Percentiles rank a stretch among this genome's conserved stretches.
These are phyloP conservation scores for Neocrepidodera transversa DNA, from an alignment of 2,888 invertebrate species.

Conservation along the genomic window DNA sequence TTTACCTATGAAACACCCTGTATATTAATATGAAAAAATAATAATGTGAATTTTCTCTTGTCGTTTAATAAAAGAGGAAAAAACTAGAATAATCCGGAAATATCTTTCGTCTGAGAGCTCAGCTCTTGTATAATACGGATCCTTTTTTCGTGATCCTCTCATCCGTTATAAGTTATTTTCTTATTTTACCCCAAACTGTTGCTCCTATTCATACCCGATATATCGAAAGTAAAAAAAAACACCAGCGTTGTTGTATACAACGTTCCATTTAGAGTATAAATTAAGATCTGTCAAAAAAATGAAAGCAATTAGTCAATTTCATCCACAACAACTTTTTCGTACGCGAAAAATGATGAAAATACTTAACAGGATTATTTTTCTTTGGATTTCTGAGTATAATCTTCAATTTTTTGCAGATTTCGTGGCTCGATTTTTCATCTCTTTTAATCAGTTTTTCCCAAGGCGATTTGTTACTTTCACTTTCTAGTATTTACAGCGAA, in stretches of 20 bases:
- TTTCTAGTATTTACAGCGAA: neutral
- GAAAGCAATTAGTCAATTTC: constrained; percentile 31
- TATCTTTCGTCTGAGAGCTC: neutral
- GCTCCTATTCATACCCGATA: constrained; percentile 11
- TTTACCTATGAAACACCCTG: no score
- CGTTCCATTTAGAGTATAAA: constrained; percentile 22
- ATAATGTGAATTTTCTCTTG: neutral
- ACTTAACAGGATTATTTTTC: constrained; percentile 22
- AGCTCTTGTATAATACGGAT: neutral
- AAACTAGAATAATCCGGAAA: neutral
- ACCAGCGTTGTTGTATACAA: neutral
- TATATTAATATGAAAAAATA: no score
- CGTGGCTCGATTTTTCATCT: constrained; percentile 12
- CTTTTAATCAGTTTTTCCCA: constrained; percentile 14
- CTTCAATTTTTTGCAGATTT: constrained; percentile 11
- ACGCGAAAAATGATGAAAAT: constrained; percentile 22
- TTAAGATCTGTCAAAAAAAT: constrained; percentile 28
- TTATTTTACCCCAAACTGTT: constrained; percentile 12
- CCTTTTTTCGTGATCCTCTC: neutral
- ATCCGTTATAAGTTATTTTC: neutral
- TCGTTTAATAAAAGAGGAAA: neutral
- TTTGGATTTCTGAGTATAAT: constrained; percentile 15
- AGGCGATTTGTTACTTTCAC: neutral
- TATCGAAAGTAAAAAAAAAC: constrained; percentile 14
- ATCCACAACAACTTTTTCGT: constrained; percentile 29